Base-by-base conservation (phyloP, 2,888 invertebrate species). In the Smittia sp. region DNA sequence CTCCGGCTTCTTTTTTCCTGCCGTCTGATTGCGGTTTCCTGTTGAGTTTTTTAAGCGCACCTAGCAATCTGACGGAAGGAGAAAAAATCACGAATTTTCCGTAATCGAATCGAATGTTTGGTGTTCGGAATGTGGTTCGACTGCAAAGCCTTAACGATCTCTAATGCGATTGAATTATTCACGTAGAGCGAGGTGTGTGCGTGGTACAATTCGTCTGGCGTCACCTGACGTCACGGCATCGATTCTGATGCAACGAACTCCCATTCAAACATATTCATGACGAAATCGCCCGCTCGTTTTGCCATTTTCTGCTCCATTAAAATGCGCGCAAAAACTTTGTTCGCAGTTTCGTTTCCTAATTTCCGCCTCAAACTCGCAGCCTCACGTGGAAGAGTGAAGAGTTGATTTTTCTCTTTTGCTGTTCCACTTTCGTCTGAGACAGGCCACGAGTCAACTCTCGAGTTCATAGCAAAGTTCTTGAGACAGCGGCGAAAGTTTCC, bases 21-120 rank as follows among this genome's bases (percentile, higher is more conserved):
- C 11, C 24, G 25, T 6, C 25, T 65, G 65, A 22, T 15, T 65
- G 65, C n/a, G 65, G 65, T 65, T 65, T 65, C 27, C 32, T 65
- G 65, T 65, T 24, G 11, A 27, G 20, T 11, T 65, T 24, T 65
- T 27, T 32, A n/a, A 22, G 22, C 58, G 58, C 58, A 18, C 22
- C 46, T n/a, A 46, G 15, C 2, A 46, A 46, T 11, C n/a, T 46
- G 46, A 46, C 46, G 46, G 46, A 46, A 46, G n/a, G 15, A 3
- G 9, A 32, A 32, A 32, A 32, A 6, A 32, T 32, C 32, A 15
- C 11, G 2, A 6, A 46, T n/a, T 46, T 46, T 46, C 15, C n/a
- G 15, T 46, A 11, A 46, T 46, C 46, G 11, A 13, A 11, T 7
- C 39, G 7, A 39, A 7, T 39, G n/a, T 39, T 39, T 39, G 13